Base-by-base conservation (phyloP, 2,797 vertebrate species). In the Mallotus villosus region DNA sequence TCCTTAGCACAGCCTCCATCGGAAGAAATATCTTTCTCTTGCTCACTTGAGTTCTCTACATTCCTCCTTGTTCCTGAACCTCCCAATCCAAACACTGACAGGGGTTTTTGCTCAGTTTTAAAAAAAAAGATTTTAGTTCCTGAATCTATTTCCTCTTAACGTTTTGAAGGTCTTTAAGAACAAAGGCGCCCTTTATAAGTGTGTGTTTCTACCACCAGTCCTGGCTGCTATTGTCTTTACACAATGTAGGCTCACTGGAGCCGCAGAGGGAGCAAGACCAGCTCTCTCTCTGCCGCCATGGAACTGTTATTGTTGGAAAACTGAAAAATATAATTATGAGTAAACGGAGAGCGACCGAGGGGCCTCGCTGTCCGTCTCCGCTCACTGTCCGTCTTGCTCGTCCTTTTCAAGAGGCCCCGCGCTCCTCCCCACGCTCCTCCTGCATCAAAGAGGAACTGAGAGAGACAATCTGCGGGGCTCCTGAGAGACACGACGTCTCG, bases 1-100 rank as follows among this genome's bases (percentile, higher is more conserved):
- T 91, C 90, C 86, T 88, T 88, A 90, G 90, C 90, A 91, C 84
- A 87, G 82, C 83, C 87, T 88, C 78, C 81, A 82, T 80, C 90
- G 87, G 87, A 92, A 88, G 87, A 91, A 90, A 89, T 91, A 90
- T 89, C 91, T 89, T 89, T 89, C 85, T 90, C 88, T 90, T 88
- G 81, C 89, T 89, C 88, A 88, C 87, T 89, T 77, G 82, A 86
- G 79, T 86, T 90, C 85, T 89, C 78, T 68, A 65, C 90, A 92
- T 92, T 92, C 90, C 91, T 88, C 72, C 80, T 66, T 76, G 88
- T 90, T 91, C 90, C 88, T 91, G 87, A 92, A 90, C 90, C 87
- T 91, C 90, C 88, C 90, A 92, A 91, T 91, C 88, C 84, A 91
- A 92, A 92, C 88, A 86, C 84, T 87, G 87, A 85, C 78, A 78